Base-by-base conservation (phyloP, 1,140 invertebrate species). In the Drosophila bocqueti region DNA sequence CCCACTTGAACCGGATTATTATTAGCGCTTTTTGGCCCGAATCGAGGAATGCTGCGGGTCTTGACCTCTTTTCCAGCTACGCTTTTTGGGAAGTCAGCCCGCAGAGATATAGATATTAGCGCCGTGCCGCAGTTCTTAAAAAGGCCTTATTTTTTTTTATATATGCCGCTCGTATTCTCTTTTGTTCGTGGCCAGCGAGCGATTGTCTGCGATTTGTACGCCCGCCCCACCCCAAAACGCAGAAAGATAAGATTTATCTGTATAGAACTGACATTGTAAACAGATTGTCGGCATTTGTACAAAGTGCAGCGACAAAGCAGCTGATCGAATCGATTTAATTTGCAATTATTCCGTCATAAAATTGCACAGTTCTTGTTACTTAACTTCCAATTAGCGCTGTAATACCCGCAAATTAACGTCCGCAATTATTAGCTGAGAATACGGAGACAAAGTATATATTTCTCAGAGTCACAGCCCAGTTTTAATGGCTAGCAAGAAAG, bases 1-100 rank as follows among this genome's bases (percentile, higher is more conserved):
- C 71, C 71, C 45, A 71, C 71, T 46, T 61, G n/a, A 73, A 73
- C 68, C 71, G 71, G 68, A 74, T 74, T 74, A 74, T 73, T 74
- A 73, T 74, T 74, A 74, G 71, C 71, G 26, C 16, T 34, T 65
- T 73, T 72, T 73, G 67, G 54, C 67, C 49, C 18, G 38, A 72
- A 73, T 72, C 66, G 52, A 72, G 36, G 52, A 71, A 69, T 72
- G 69, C 36, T 72, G 55, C 69, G 69, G 71, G 71, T 74, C 71
- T 74, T 74, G 71, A 74, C 71, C 71, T 52, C 71, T 73, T 74
- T 74, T 61, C 65, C 45, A 72, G 54, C 42, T 72, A 60, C 45
- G 38, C 54, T 74, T 61, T 73, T 74, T 74, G 55, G 71, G 55
- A 73, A 74, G 36, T 61, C 24, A 26, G 45, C 63, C 55, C 68